phyloP scores from a whole-genome alignment of 2,113 vertebrate genomes.

The Beaufortia kweichowensis region DNA sequence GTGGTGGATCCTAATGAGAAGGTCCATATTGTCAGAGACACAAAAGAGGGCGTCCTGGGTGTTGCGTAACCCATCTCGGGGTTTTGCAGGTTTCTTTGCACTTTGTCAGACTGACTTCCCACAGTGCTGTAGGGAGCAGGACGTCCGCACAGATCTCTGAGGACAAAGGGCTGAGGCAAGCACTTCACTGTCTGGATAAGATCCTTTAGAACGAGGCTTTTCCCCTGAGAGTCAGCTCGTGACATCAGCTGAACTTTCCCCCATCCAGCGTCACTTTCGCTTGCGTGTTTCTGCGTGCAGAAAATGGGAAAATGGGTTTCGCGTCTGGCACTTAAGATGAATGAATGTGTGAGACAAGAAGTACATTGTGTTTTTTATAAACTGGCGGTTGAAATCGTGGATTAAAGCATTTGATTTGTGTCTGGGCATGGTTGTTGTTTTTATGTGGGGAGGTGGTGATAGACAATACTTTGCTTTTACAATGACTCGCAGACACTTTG shows the following conservation, averaged over 20 bases:
- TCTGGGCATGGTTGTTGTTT: conserved; percentile 16
- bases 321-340: background rate
- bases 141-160: background rate
- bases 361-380: background rate
- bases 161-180: background rate
- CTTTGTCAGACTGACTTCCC: background rate
- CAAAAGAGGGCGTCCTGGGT: conserved; percentile 19
- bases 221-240: conserved; percentile 19
- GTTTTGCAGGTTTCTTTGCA: background rate
- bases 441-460: background rate
- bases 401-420: conserved; percentile 12
- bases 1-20: conserved; percentile 22
- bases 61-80: conserved; percentile 22
- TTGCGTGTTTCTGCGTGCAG: background rate
- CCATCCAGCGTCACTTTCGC: background rate
- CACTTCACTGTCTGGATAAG: conserved; percentile 13
- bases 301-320: background rate
- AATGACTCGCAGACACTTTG: conserved; percentile 6
- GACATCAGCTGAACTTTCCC: conserved; percentile 24
- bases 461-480: conserved; percentile 6
- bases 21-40: conserved; percentile 22
- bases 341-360: conserved; percentile 1
- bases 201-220: conserved; percentile 20
- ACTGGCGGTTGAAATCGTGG: conserved; percentile 19
- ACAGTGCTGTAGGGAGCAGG: background rate